Base-by-base conservation (phyloP, 2,888 invertebrate species). In the Antheraea yamamai region DNA sequence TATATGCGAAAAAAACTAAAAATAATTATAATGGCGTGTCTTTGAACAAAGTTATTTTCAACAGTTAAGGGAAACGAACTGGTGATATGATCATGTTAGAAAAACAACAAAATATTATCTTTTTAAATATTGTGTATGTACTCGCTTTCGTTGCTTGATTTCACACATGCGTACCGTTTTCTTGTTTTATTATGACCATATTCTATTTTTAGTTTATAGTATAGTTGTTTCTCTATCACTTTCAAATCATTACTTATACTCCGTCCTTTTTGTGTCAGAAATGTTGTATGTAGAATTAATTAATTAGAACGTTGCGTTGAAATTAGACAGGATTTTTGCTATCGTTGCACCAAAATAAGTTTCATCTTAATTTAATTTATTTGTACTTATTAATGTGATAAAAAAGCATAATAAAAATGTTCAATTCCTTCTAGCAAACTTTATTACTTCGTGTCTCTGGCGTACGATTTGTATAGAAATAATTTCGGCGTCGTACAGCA, bases 391-490 rank as follows among this genome's bases (percentile, higher is more conserved):
- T 61, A 20, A 55, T 12, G 1, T 4, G 10, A 61, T 23, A 23
- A 61, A 55, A 20, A 55, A 52, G 20, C 61, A 23, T 61, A 61
- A 23, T 64, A 14, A 66, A 26, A 66, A 66, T 26, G 10, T n/a
- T 30, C 16, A 7, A 39, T n/a, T 72, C 71, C 74, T 76, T 81
- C 80, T 77, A 79, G 79, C 26, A 55, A 16, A 26, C 8, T 73
- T 47, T 79, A 81, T 76, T 66, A 79, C 78, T 58, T 73, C 74
- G 77, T 47, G 51, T 39, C n/a, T 75, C 77, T 77, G 75, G 78
- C 80, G 81, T 76, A 83, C 90, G 89, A 92, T 93, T 92, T 92
- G 92, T 93, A 90, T 89, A 89, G 91, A 85, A 90, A 90, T 92
- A 91, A 92, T 91, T 90, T 86, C 87, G 78, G 78, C 82, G 84